Base-by-base conservation (phyloP, 2,113 vertebrate species). In the Rostratula benghalensis region DNA sequence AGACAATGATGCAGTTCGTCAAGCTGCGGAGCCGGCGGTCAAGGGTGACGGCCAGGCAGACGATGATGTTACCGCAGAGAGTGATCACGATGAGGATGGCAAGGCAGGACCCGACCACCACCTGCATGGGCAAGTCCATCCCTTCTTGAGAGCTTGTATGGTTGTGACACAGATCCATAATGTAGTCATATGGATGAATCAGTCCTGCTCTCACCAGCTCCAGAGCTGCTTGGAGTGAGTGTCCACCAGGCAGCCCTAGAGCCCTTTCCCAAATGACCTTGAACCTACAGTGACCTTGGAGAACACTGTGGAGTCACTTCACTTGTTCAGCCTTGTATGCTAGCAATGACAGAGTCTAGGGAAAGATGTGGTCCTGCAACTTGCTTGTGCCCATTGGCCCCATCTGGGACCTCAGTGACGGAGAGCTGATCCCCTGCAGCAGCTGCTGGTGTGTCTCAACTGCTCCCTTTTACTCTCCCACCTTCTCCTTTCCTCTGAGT, bases 1-100 rank as follows among this genome's bases (percentile, higher is more conserved):
- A 99, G 81, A 99, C 98, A 0, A 99, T 99, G 97, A 99, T 99
- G 95, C 98, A 99, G 97, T 99, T 99, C 1, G 99, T 99, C 95
- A 99, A 97, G 81, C 98, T 99, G 85, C 99, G 99, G 45, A 99
- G 99, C 80, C 98, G 97, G 59, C 98, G 98, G 74, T 98, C 99
- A 33, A 98, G 83, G 33, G 98, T 98, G 80, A 99, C 99, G 0
- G 99, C 99, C 97, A 99, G 97, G 93, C 99, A 99, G 87, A 99
- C 99, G 1, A 99, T 91, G 93, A 99, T 98, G 10, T 99, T 99
- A 37, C 99, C 99, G 0, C 98, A 97, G 11, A 99, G 82, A 2
- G 98, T 99, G 96, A 99, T 69, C 31, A 98, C 17, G 39, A 99
- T 99, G 91, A 99, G 97, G 59, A 98, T 43, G 10, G 87, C 30